Conservation (phyloP, 2,888 invertebrate genomes). For the Xiphydria camelus region DNA sequence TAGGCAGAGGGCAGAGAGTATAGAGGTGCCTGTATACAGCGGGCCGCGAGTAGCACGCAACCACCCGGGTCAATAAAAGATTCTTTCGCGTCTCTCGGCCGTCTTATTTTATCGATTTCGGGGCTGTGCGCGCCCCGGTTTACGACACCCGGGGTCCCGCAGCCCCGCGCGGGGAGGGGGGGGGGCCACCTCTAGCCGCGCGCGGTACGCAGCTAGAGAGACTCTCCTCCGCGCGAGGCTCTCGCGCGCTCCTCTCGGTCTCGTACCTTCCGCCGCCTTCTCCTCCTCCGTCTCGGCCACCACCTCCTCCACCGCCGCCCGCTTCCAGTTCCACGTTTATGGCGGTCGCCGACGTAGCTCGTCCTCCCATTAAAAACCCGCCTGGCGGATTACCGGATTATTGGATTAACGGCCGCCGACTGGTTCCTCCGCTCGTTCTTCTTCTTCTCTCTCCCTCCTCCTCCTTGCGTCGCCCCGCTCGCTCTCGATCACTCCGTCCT, state of each 20-base stretch:
- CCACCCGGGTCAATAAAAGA: constrained; percentile 2
- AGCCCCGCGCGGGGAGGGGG: too few species aligned
- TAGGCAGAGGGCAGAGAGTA: not conserved
- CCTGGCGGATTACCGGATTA: constrained; percentile 6
- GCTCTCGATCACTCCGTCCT: not conserved
- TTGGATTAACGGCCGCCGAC: constrained; percentile 10
- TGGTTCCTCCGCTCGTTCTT: too few species aligned
- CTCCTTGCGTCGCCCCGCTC: not conserved
- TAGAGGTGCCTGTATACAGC: not conserved
- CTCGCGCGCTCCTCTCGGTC: too few species aligned
- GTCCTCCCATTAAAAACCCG: constrained; percentile 3
- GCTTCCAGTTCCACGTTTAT: constrained; percentile 4
- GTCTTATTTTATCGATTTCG: not conserved
- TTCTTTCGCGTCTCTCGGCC: not conserved
- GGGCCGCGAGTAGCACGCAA: too few species aligned
- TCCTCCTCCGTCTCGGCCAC: not conserved
- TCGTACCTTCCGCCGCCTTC: too few species aligned
- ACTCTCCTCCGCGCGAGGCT: too few species aligned
- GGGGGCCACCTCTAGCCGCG: too few species aligned
- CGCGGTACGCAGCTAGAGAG: too few species aligned
- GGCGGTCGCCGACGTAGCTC: not conserved
- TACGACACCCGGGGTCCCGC: constrained; percentile 2
- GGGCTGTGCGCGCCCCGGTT: too few species aligned
- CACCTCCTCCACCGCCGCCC: not conserved
- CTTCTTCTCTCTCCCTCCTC: too few species aligned